Base-by-base conservation (phyloP, 2,113 vertebrate genomes). In the Pachypanchax playfairii region DNA sequence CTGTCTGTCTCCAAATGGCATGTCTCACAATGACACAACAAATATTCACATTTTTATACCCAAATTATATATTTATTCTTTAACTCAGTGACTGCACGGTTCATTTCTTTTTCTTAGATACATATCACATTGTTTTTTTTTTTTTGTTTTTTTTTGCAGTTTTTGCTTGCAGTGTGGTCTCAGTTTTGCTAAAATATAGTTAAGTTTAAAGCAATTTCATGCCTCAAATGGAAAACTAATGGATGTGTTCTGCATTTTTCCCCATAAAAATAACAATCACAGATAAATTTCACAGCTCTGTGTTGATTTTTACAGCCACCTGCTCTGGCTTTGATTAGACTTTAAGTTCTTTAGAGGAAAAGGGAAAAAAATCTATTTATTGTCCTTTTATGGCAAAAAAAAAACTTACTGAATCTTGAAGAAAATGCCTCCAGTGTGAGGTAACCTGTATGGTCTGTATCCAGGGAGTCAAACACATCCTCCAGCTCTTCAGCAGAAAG, bases 351-450 rank as follows among this genome's bases (percentile, higher is more conserved):
- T 39, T 22, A 6, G 9, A 26, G 13, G 5, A 24, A 41, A 20
- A 14, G 4, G 15, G 4, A 36, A 28, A 28, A 12, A 17, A 42
- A 42, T 13, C 12, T 12, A 22, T 12, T 28, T 28, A 10, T 15
- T 48, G 24, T 13, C 18, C 2, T 22, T 4, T 33, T 38, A 53
- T 5, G 14, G 14, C 12, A 18, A 22, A 4, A 24, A 42, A 17
- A 15, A 60, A 83, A 95, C 96, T 91, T 85, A 98, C 96, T 93
- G 75, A 98, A 96, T 91, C 95, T 94, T 15, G 90, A 89, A 31
- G 92, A 91, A 86, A 98, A 98, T 53, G 94, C 95, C 75, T 93
- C 92, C 55, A 90, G 91, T 0, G 94, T 96, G 75, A 98, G 95
- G 46, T 87, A 94, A 26, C 95, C 94, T 0, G 93, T 92, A 50